These are phyloP conservation scores for Amiota communis DNA, from an alignment of 2,888 invertebrate species.

Conservation along the genomic window DNA sequence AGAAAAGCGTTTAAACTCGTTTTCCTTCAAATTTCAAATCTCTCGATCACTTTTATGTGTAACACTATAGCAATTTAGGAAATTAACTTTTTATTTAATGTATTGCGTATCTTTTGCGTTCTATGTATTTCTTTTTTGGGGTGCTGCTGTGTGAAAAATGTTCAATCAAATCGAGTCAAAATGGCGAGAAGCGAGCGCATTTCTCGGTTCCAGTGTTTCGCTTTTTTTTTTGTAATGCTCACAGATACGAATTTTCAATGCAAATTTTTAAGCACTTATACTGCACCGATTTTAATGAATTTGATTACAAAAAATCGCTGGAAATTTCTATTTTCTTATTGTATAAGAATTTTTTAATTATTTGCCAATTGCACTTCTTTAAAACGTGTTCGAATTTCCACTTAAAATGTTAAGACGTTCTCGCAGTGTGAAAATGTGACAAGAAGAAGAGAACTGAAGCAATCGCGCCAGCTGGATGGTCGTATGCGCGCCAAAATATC, in stretches of 20 bases:
- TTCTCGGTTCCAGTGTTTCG: constrained; percentile 65
- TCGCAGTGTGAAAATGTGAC: constrained; percentile 48
- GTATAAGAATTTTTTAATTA: constrained; percentile 42
- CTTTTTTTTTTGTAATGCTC: constrained; percentile 40
- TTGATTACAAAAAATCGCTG: constrained; percentile 60
- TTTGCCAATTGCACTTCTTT: constrained; percentile 46
- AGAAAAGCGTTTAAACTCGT: background rate
- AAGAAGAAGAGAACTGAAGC: constrained; percentile 58
- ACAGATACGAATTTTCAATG: constrained; percentile 59
- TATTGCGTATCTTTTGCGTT: constrained; percentile 32
- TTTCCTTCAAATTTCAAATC: background rate
- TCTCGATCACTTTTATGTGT: too few relatives aligned
- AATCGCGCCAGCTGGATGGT: constrained; percentile 56
- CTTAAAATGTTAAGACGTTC: constrained; percentile 47
- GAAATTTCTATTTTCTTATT: constrained; percentile 53
- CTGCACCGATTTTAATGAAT: constrained; percentile 58
- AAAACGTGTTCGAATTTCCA: constrained; percentile 56
- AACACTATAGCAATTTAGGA: too few relatives aligned
- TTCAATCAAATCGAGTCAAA: constrained; percentile 64
- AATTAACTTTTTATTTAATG: too few relatives aligned
- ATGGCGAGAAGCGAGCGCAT: constrained; percentile 66
- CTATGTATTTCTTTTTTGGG: constrained; percentile 21
- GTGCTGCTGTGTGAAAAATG: constrained; percentile 52
- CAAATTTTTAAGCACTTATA: constrained; percentile 56
- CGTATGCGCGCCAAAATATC: constrained; percentile 63